These are phyloP conservation scores for Asbolus verrucosus DNA, from an alignment of 1,140 invertebrate genomes.

Conservation along the genomic window DNA sequence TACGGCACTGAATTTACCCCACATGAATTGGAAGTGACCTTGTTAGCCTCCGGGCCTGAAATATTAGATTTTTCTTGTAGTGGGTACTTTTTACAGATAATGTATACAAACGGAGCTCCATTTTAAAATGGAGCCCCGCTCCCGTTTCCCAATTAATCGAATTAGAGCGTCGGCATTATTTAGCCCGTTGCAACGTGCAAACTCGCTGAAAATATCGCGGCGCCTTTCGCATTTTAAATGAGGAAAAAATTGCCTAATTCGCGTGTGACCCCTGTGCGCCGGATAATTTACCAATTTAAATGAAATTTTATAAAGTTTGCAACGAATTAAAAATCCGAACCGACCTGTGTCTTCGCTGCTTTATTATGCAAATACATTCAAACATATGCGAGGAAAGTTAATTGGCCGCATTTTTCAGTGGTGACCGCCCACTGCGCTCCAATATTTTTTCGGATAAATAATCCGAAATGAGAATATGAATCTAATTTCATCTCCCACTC, in stretches of 20 bases:
- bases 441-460: constrained; percentile 18
- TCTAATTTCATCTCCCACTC: too few species aligned
- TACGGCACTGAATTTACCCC: constrained; percentile 13
- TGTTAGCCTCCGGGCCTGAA: constrained; percentile 5
- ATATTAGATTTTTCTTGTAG: constrained; percentile 29
- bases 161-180: not conserved
- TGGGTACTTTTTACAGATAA: too few species aligned
- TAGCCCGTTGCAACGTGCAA: not conserved
- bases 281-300: constrained; percentile 38
- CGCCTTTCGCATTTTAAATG: too few species aligned
- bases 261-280: too few species aligned
- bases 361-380: constrained; percentile 37
- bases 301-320: constrained; percentile 25
- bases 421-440: not conserved
- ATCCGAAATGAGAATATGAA: constrained; percentile 4
- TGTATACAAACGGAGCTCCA: too few species aligned
- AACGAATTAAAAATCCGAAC: constrained; percentile 21
- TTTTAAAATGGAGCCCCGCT: not conserved
- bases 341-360: constrained; percentile 30
- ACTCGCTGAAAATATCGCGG: too few species aligned
- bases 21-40: constrained; percentile 42
- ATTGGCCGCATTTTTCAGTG: constrained; percentile 14
- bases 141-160: constrained; percentile 16
- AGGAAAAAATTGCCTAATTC: not conserved
- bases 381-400: constrained; percentile 29